A percentile compares a stretch with the other conserved stretches of the same genome.
Conservation (phyloP, 2,113 vertebrate genomes). For the Speoplatyrhinus poulsoni region DNA sequence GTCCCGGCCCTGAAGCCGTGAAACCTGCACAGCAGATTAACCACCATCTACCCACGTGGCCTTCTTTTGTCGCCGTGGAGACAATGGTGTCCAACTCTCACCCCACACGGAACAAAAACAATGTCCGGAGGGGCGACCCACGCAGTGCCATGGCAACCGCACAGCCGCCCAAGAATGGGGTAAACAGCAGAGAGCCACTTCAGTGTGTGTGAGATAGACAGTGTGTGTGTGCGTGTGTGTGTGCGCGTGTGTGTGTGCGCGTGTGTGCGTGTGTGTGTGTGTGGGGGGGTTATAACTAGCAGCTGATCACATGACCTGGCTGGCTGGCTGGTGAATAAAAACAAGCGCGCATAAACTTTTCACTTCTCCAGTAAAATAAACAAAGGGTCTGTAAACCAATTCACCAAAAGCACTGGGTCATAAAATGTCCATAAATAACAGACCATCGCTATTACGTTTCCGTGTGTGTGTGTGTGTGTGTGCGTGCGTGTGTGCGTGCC, state of each 20-base stretch:
- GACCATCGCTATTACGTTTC: too few species aligned
- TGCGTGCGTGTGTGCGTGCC: too few species aligned
- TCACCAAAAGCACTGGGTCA: too few species aligned
- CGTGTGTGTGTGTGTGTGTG: too few species aligned
- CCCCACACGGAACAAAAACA: slow-evolving; percentile 47
- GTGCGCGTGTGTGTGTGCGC: neutral
- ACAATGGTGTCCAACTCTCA: slow-evolving; percentile 63
- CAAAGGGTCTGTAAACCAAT: too few species aligned
- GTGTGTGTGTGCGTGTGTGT: slow-evolving; percentile 28
- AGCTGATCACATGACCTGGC: neutral
- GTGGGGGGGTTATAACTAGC: slow-evolving; percentile 15
- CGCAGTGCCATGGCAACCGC: slow-evolving; percentile 61
- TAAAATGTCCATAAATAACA: too few species aligned
- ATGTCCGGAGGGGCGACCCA: slow-evolving; percentile 64
- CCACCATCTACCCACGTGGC: slow-evolving; percentile 39
- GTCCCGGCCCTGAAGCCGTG: neutral
- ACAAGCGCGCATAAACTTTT: neutral
- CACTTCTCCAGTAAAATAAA: too few species aligned
- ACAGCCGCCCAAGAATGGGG: slow-evolving; percentile 70
- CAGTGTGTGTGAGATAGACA: slow-evolving; percentile 45
- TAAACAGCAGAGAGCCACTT: slow-evolving; percentile 64
- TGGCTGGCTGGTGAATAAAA: neutral
- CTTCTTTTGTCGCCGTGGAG: slow-evolving; percentile 54
- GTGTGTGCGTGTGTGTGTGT: slow-evolving; percentile 5
- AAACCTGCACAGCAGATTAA: slow-evolving; percentile 13